Evolutionary conservation across 2,888 invertebrate genomes (phyloP).

Genomic region (Anagyrus pseudococci): DNA sequence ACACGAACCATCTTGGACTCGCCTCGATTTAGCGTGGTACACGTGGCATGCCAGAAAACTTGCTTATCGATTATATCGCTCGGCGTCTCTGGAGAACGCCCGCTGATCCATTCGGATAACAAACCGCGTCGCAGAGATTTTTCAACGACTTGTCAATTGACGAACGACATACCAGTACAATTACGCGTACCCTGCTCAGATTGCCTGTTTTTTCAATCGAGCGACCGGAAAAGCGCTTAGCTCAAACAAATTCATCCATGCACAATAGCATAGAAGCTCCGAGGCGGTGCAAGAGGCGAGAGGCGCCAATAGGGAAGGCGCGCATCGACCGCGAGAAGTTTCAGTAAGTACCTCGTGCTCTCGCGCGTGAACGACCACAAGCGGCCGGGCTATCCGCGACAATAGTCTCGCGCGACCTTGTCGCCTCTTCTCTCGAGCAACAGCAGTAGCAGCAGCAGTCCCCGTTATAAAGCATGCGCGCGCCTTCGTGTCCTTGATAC

Average conservation of each 20-base stretch:
- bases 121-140: no score
- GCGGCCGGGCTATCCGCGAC: not conserved
- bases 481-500: no score
- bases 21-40: constrained; percentile 1
- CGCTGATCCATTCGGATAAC: not conserved
- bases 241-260: no score
- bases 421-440: not conserved
- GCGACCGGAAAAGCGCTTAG: not conserved
- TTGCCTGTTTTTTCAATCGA: not conserved
- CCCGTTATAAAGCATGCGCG: no score
- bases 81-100: not conserved
- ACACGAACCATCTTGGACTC: not conserved
- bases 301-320: not conserved
- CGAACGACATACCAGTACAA: no score
- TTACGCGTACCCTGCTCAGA: no score
- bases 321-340: constrained; percentile 55
- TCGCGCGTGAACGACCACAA: not conserved
- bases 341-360: not conserved
- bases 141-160: no score
- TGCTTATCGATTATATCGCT: not conserved
- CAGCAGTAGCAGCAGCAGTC: not conserved
- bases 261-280: no score
- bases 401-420: not conserved
- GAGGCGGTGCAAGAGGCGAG: no score
- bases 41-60: not conserved